Conservation (phyloP, 2,113 vertebrate genomes). For the Morphnarchus princeps region DNA sequence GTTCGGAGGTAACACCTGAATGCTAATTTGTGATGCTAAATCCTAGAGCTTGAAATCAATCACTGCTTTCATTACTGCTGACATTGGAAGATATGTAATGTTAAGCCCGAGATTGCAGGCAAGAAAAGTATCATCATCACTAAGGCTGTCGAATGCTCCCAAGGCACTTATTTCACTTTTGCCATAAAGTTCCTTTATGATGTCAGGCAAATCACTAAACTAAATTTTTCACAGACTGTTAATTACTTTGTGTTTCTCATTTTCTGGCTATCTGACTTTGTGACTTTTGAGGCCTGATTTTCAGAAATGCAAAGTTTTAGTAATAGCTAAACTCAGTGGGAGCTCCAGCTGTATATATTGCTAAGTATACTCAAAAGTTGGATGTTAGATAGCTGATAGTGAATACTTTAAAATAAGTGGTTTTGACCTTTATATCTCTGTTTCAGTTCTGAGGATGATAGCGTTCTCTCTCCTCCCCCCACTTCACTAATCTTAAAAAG, state of each 20-base stretch:
- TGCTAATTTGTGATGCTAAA: neutral
- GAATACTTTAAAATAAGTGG: neutral
- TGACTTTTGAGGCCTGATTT: neutral
- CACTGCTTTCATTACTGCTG: neutral
- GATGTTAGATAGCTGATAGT: neutral
- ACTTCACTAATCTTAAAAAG: neutral
- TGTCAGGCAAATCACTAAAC: neutral
- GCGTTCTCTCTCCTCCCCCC: fast-evolving
- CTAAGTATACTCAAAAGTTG: neutral
- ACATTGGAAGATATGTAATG: neutral
- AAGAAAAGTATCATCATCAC: neutral
- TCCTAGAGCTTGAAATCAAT: neutral
- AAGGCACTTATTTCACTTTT: neutral
- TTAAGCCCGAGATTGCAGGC: neutral
- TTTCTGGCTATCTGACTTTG: neutral
- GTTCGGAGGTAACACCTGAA: neutral
- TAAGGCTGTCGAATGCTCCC: neutral
- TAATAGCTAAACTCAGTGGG: neutral
- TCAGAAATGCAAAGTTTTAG: neutral
- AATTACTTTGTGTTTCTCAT: neutral
- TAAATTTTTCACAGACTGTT: neutral
- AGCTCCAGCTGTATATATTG: neutral
- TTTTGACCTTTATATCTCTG: neutral
- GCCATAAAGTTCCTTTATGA: neutral
- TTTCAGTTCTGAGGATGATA: neutral